These are phyloP conservation scores for Columba guinea DNA, from an alignment of 2,797 vertebrate genomes.

Conservation along the genomic window DNA sequence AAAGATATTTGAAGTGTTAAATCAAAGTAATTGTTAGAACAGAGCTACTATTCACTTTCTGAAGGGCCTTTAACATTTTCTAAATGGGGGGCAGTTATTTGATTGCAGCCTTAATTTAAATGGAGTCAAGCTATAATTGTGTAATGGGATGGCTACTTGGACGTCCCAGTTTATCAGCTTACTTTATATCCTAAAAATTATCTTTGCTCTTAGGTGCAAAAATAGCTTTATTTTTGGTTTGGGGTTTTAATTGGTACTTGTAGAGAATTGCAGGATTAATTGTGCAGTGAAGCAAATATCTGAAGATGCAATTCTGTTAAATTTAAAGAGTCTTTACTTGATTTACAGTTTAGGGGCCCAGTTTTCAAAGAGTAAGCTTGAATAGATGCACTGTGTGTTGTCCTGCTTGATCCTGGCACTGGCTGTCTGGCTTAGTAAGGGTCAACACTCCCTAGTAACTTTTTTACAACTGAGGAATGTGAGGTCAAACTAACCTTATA, in stretches of 20 bases:
- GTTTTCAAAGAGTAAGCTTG: background rate
- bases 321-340: background rate
- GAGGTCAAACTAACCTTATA: background rate
- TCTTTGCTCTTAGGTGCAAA: background rate
- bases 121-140: background rate
- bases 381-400: background rate
- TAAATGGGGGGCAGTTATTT: background rate
- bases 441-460: background rate
- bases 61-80: background rate
- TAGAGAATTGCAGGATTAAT: background rate
- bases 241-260: background rate
- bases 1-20: constrained; percentile 38
- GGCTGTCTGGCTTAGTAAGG: background rate
- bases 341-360: background rate
- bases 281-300: background rate
- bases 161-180: background rate
- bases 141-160: background rate
- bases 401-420: background rate
- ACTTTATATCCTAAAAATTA: background rate
- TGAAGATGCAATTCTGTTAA: background rate
- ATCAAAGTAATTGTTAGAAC: constrained; percentile 34
- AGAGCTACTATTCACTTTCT: background rate
- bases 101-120: constrained; percentile 14
- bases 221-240: background rate
- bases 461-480: background rate